Percentiles rank a stretch among this genome's conserved stretches.
Evolutionary conservation across 2,888 invertebrate genomes (phyloP).

Genomic region (Tolmerus cingulatus): DNA sequence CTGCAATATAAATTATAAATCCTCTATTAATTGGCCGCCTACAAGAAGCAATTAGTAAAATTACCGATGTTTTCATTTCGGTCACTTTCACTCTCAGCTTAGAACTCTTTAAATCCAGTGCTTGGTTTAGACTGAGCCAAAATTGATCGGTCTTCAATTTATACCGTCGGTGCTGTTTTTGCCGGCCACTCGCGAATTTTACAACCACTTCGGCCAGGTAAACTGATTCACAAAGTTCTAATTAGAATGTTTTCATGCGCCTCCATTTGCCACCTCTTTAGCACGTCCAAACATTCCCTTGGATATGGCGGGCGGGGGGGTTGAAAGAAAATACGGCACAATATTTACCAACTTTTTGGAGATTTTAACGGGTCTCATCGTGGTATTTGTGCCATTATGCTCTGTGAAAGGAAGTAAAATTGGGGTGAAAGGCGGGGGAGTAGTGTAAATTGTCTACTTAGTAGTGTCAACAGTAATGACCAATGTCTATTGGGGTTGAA

Average conservation of each 20-base stretch:
- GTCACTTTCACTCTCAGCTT: neutral
- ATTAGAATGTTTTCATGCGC: constrained; percentile 25
- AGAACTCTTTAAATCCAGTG: neutral
- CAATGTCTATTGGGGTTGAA: neutral
- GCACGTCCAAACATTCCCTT: neutral
- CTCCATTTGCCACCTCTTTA: constrained; percentile 14
- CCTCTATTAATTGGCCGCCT: neutral
- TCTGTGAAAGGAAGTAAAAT: neutral
- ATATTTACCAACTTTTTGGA: constrained; percentile 6
- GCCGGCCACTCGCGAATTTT: neutral
- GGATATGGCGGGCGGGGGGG: neutral
- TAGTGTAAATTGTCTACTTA: neutral
- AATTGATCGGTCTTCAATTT: neutral
- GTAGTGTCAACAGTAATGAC: neutral
- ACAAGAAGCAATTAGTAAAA: neutral
- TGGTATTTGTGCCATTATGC: neutral
- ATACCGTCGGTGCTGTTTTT: neutral
- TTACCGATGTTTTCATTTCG: constrained; percentile 15
- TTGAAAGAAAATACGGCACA: constrained; percentile 11
- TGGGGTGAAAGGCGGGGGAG: neutral
- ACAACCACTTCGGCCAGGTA: neutral
- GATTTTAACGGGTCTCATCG: neutral
- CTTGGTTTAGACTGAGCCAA: neutral
- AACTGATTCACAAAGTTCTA: constrained; percentile 23
- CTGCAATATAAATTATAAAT: neutral